phyloP scores from a whole-genome alignment of 2,113 vertebrate genomes.

The Lophotis ruficrista region DNA sequence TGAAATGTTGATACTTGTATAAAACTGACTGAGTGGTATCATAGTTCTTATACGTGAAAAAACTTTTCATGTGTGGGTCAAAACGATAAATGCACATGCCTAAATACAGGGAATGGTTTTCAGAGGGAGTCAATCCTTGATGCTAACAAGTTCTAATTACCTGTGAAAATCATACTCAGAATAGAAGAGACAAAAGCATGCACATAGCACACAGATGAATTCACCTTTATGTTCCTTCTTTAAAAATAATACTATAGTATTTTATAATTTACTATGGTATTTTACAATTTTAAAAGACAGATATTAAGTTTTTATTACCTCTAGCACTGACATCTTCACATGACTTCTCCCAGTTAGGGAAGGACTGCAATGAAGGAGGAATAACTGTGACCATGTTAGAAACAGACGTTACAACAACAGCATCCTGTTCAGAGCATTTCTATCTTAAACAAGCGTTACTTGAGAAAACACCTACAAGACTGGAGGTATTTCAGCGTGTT shows the following conservation, averaged over 20 bases:
- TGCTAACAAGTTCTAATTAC: neutral
- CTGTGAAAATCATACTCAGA: neutral
- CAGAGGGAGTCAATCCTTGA: neutral
- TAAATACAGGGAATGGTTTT: neutral
- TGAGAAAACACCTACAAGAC: neutral
- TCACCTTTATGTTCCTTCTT: neutral
- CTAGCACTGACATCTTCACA: constrained; percentile 6
- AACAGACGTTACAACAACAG: neutral
- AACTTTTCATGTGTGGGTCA: neutral
- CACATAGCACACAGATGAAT: neutral
- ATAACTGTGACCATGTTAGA: neutral
- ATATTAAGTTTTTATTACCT: constrained; percentile 60
- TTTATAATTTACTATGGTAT: neutral
- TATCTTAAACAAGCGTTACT: neutral
- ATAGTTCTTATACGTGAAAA: neutral
- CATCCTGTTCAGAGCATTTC: neutral
- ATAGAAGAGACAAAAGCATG: neutral
- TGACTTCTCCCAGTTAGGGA: constrained; percentile 70
- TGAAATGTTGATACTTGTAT: neutral
- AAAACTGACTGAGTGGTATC: neutral
- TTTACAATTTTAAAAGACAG: neutral
- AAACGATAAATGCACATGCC: neutral
- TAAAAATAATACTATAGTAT: neutral
- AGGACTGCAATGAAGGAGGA: constrained; percentile 76
- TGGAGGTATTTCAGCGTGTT: neutral